These are phyloP conservation scores for Eolophus roseicapilla DNA, from an alignment of 2,113 vertebrate genomes.

Conservation along the genomic window DNA sequence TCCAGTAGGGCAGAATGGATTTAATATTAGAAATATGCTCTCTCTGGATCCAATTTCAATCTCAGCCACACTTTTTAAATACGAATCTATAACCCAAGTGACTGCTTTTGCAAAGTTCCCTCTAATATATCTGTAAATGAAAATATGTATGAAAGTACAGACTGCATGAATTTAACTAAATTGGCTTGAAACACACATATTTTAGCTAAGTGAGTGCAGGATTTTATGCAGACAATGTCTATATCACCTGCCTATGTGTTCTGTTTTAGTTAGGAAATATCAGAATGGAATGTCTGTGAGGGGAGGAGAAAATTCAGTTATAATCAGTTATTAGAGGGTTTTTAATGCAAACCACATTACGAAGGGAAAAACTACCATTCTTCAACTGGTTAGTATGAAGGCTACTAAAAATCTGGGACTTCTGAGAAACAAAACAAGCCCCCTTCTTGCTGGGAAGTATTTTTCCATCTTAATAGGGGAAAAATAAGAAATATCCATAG, in stretches of 20 bases:
- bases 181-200: constrained; percentile 46
- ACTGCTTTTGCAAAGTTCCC: not conserved
- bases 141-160: constrained; percentile 38
- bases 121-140: constrained; percentile 42
- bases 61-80: not conserved
- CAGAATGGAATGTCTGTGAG: constrained; percentile 38
- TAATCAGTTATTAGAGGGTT: constrained; percentile 9
- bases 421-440: not conserved
- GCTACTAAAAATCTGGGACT: not conserved
- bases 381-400: not conserved
- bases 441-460: not conserved
- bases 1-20: constrained; percentile 12
- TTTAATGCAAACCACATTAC: constrained; percentile 31
- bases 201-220: constrained; percentile 42
- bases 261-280: constrained; percentile 51
- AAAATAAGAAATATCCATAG: not conserved
- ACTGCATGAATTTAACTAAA: constrained; percentile 8
- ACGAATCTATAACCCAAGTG: constrained; percentile 25
- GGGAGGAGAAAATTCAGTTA: constrained; percentile 4
- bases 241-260: constrained; percentile 46
- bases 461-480: not conserved
- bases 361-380: not conserved
- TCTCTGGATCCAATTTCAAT: constrained; percentile 41
- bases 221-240: constrained; percentile 49
- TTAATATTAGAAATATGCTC: constrained; percentile 56